These are phyloP conservation scores for Distichodus sexfasciatus DNA, from an alignment of 2,797 vertebrate species.

Conservation along the genomic window DNA sequence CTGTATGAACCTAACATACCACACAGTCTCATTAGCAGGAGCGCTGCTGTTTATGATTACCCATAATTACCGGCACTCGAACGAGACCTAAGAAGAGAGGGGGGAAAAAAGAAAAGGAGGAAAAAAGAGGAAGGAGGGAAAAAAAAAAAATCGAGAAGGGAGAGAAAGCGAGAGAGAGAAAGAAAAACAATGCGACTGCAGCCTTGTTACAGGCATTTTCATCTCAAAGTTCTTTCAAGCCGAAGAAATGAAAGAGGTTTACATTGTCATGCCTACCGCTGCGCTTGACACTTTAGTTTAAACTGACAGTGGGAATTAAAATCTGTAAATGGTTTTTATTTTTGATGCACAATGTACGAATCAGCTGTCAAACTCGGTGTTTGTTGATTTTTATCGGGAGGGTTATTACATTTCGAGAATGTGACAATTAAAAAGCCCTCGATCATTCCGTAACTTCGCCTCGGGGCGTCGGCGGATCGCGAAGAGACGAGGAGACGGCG, in stretches of 20 bases:
- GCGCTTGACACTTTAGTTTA: slow-evolving; percentile 71
- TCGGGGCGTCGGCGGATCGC: slow-evolving; percentile 40
- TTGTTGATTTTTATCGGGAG: slow-evolving; percentile 79
- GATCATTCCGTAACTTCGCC: slow-evolving; percentile 61
- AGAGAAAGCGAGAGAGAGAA: slow-evolving; percentile 24
- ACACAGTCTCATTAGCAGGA: slow-evolving; percentile 63
- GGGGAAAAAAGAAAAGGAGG: slow-evolving; percentile 54
- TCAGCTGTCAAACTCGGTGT: slow-evolving; percentile 70
- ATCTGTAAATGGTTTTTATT: slow-evolving; percentile 65
- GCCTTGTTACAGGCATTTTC: slow-evolving; percentile 62
- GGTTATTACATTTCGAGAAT: slow-evolving; percentile 76
- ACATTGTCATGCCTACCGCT: slow-evolving; percentile 66
- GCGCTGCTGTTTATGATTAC: slow-evolving; percentile 73
- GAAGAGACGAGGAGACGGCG: slow-evolving; percentile 26
- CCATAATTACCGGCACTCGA: slow-evolving; percentile 74
- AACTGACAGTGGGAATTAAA: slow-evolving; percentile 78
- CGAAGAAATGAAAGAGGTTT: slow-evolving; percentile 68
- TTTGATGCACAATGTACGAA: slow-evolving; percentile 71
- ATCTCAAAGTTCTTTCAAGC: slow-evolving; percentile 68
- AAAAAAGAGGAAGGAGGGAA: slow-evolving; percentile 18
- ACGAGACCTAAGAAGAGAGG: slow-evolving; percentile 61
- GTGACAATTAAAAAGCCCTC: slow-evolving; percentile 77
- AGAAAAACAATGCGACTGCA: slow-evolving; percentile 46
- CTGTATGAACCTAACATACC: slow-evolving; percentile 60
- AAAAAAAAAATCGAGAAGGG: slow-evolving; percentile 47